Conservation (phyloP, 2,113 vertebrate genomes). For the Cichladusa arquata region DNA sequence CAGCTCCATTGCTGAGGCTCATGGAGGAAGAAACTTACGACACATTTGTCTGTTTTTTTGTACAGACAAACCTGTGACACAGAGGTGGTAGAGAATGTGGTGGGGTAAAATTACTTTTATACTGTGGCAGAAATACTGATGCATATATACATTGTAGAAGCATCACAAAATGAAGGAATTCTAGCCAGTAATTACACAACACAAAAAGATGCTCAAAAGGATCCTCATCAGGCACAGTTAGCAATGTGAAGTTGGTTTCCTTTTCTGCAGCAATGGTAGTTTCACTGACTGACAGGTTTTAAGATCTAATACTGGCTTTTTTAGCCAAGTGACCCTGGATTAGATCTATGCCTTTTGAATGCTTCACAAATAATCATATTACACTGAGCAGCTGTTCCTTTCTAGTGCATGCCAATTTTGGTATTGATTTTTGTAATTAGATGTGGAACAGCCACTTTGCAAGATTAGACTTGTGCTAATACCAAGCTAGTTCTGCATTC, state of each 20-base stretch:
- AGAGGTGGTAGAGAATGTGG: not conserved
- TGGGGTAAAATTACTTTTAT: not conserved
- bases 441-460: not conserved
- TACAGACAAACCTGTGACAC: not conserved
- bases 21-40: not conserved
- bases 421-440: constrained; percentile 47
- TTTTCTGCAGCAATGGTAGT: not conserved
- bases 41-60: not conserved
- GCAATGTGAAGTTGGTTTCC: not conserved
- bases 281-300: not conserved
- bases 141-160: not conserved
- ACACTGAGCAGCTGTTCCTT: constrained; percentile 33
- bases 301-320: not conserved
- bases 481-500: not conserved
- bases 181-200: not conserved
- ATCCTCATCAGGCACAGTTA: not conserved
- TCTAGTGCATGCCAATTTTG: not conserved
- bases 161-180: not conserved
- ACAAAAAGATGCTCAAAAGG: not conserved
- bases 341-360: not conserved
- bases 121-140: not conserved
- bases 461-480: not conserved
- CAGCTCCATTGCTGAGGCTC: not conserved
- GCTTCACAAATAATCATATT: constrained; percentile 13
- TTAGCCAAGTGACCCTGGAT: constrained; percentile 27